Evolutionary conservation across 1,140 invertebrate genomes (phyloP).

Genomic region (Copidosoma floridanum): DNA sequence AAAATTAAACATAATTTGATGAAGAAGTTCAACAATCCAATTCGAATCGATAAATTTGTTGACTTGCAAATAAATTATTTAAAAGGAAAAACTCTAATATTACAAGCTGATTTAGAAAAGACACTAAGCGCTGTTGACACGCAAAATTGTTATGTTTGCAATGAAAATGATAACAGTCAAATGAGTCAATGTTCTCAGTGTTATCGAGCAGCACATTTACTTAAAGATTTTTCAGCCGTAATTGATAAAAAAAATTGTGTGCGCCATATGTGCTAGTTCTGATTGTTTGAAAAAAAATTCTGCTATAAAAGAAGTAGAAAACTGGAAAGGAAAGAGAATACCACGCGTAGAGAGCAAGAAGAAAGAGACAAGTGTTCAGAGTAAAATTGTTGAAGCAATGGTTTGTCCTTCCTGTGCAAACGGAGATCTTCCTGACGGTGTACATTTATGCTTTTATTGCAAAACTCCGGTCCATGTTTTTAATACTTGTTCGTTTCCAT

Average conservation of each 20-base stretch:
- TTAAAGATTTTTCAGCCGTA: too few species aligned
- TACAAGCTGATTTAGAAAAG: background rate
- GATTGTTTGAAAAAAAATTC: background rate
- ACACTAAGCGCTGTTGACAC: background rate
- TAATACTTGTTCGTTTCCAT: background rate
- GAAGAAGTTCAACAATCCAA: background rate
- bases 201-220: background rate
- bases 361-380: too few species aligned
- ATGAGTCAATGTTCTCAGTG: background rate
- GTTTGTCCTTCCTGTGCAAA: background rate
- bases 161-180: background rate
- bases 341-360: background rate
- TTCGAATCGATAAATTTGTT: background rate
- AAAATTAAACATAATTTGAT: background rate
- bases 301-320: background rate
- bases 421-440: background rate
- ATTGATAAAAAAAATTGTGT: background rate
- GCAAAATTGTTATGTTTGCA: background rate
- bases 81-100: background rate
- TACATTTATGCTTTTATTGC: background rate
- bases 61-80: background rate
- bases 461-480: background rate
- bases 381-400: too few species aligned
- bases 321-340: background rate
- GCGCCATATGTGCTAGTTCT: background rate